Evolutionary conservation across 2,797 vertebrate genomes (phyloP).

Genomic region (Pseudomugil gertrudae): DNA sequence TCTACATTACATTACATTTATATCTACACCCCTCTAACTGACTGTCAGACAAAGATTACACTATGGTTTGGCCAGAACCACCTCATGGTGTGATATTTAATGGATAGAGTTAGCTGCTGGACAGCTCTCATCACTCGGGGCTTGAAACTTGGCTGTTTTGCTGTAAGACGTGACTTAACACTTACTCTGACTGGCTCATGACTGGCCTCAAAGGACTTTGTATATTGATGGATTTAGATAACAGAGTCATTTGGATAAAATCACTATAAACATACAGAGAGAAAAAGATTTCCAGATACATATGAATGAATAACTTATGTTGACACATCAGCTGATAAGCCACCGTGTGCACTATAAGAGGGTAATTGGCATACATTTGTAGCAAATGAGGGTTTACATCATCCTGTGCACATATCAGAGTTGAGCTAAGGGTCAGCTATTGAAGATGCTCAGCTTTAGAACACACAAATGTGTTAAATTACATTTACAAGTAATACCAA

Average conservation of each 20-base stretch:
- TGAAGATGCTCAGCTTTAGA: constrained; percentile 17
- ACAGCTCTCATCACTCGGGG: constrained; percentile 1
- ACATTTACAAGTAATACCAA: constrained; percentile 5
- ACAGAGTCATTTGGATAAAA: constrained; percentile 32
- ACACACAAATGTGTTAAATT: background rate
- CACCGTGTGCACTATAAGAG: constrained; percentile 26
- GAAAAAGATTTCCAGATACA: constrained; percentile 31
- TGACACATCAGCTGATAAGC: constrained; percentile 43
- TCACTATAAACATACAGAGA: constrained; percentile 31
- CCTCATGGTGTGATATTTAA: background rate
- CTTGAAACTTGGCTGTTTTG: constrained; percentile 2
- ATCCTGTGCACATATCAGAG: constrained; percentile 36
- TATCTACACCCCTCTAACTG: no score
- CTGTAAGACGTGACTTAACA: constrained; percentile 16
- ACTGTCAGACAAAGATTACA: constrained; percentile 1
- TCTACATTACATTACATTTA: no score
- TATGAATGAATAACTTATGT: constrained; percentile 17
- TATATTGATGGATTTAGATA: constrained; percentile 14
- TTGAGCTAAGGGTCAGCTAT: constrained; percentile 47
- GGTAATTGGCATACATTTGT: constrained; percentile 55
- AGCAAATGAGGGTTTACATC: constrained; percentile 65
- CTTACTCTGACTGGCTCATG: constrained; percentile 16
- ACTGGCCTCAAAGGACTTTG: constrained; percentile 11
- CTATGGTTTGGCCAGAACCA: constrained; percentile 2
- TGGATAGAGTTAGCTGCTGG: background rate